A percentile compares a stretch with the other conserved stretches of the same genome.
Evolutionary conservation across 2,888 invertebrate species (phyloP).

Genomic region (Nasonia oneida): DNA sequence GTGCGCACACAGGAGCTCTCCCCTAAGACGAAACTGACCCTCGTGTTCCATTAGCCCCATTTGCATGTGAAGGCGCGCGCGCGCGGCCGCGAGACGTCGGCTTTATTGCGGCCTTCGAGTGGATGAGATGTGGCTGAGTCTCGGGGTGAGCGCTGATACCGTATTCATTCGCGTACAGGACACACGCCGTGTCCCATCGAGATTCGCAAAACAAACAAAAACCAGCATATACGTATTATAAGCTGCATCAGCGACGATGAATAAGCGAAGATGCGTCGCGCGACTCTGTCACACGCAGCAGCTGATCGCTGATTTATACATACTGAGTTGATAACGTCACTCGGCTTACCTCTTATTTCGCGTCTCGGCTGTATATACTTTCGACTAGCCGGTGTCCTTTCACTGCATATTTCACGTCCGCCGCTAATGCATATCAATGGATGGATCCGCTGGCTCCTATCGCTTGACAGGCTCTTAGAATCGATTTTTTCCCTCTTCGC

Average conservation of each 20-base stretch:
- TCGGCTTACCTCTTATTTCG: conserved; percentile 5
- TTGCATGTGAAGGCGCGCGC: conserved; percentile 37
- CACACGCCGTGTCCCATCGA: not conserved
- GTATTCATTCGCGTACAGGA: not conserved
- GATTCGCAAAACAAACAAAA: not conserved
- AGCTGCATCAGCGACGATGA: not conserved
- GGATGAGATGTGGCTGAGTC: not conserved
- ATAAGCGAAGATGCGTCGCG: not conserved
- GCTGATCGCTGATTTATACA: too few species aligned
- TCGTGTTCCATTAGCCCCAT: conserved; percentile 51
- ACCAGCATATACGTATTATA: not conserved
- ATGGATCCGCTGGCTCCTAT: not conserved
- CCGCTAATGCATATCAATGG: not conserved
- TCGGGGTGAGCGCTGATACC: not conserved
- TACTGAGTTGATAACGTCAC: not conserved
- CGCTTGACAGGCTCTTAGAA: conserved; percentile 25
- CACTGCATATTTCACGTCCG: not conserved
- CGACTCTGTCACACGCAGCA: too few species aligned
- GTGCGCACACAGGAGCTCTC: not conserved
- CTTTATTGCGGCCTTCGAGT: conserved; percentile 8
- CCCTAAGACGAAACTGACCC: conserved; percentile 56
- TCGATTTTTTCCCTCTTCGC: not conserved
- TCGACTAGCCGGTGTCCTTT: not conserved
- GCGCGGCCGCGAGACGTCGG: not conserved
- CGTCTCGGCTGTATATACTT: not conserved